Evolutionary conservation across 2,113 vertebrate genomes (phyloP).

Genomic region (Barbus barbus): DNA sequence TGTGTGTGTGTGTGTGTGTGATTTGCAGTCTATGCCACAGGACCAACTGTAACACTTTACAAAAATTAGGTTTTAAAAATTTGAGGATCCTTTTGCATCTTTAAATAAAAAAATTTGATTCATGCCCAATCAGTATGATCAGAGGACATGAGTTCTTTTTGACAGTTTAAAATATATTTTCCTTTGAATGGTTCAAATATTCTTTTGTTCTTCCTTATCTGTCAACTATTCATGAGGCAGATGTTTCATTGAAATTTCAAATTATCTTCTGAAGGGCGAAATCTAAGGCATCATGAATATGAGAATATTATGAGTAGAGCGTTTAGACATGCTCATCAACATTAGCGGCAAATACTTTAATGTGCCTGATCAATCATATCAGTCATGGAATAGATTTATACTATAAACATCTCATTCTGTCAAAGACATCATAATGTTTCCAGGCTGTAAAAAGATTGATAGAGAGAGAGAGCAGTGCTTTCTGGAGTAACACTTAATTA

Average conservation of each 20-base stretch:
- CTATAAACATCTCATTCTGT: constrained; percentile 24
- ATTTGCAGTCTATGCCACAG: background rate
- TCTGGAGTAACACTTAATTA: background rate
- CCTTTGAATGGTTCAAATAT: constrained; percentile 24
- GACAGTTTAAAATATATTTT: constrained; percentile 36
- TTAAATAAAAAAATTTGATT: background rate
- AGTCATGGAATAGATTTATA: constrained; percentile 4
- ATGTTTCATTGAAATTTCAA: constrained; percentile 54
- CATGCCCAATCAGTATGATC: background rate
- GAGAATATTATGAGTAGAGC: constrained; percentile 37
- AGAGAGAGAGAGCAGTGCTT: background rate
- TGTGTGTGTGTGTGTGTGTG: background rate
- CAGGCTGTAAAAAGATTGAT: constrained; percentile 3
- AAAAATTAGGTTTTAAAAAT: background rate
- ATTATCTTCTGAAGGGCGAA: constrained; percentile 46
- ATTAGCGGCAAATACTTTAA: constrained; percentile 6
- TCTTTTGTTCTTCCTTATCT: constrained; percentile 32
- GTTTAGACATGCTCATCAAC: constrained; percentile 40
- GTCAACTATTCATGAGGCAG: constrained; percentile 49
- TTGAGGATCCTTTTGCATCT: background rate
- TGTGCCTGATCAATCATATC: constrained; percentile 20
- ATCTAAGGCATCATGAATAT: constrained; percentile 42
- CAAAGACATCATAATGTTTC: constrained; percentile 11
- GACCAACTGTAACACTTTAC: background rate
- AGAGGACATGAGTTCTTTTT: constrained; percentile 5